Base-by-base conservation (phyloP, 1,140 invertebrate genomes). In the Conopomorpha cramerella region DNA sequence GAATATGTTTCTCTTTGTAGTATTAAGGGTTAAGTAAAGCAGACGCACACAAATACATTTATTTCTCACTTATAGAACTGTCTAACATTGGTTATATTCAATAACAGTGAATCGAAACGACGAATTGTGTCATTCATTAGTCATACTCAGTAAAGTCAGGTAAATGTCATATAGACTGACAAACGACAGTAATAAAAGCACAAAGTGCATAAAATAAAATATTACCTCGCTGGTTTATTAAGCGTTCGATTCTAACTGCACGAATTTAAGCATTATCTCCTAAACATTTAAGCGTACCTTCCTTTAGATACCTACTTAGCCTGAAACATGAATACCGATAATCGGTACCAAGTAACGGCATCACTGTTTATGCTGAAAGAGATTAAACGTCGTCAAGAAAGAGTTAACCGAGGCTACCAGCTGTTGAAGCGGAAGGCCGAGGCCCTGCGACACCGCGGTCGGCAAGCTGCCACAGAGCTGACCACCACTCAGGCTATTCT, bases 341-440 rank as follows among this genome's bases (percentile, higher is more conserved):
- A 71, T 19, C 55, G 71, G 16, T 76, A 76, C 34, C 62, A 55
- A 1, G 67, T 71, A 1, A 62, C 62, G 2, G 67, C 71, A 0
- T 76, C 71, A 0, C 42, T 71, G 8, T 76, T 63, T 32, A 76
- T 72, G 67, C 34, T 72, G 15, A 47, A 61, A 30, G 71, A 76
- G 40, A 92, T 92, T 84, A 92, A 91, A 59, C 78, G 88, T 36
- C 86, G 96, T 42, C 83, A 99, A 49, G 92, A 95, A 59, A 96
- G 95, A 33, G 98, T 98, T 25, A 93, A 97, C 63, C 98, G 96
- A 58, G 98, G 98, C 18, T 96, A 99, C 81, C 95, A 93, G 60
- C 83, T 99, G 30, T 74, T 99, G 14, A 99, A 99, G 73, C 98
- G 99, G 74, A 99, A 99, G 78, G 94, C 97, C 26, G 98, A 99